phyloP scores from a whole-genome alignment of 2,113 vertebrate species.

The Myrmophylax atrothorax region DNA sequence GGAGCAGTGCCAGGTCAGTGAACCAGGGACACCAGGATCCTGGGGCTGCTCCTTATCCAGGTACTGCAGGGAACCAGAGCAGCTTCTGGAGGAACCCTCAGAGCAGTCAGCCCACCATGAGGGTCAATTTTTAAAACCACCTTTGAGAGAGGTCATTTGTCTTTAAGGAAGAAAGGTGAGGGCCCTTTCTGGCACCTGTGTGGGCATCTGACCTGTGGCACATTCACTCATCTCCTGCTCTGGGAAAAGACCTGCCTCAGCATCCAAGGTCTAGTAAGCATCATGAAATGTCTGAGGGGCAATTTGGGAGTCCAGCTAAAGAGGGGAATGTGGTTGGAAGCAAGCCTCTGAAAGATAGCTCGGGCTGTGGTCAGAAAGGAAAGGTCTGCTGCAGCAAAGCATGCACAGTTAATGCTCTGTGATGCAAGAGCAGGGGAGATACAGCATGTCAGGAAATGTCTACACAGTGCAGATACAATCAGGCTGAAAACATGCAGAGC shows the following conservation, averaged over 20 bases:
- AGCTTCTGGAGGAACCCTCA: neutral
- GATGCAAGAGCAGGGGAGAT: slow-evolving; percentile 36
- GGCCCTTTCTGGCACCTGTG: neutral
- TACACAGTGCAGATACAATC: slow-evolving; percentile 14
- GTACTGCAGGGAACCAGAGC: neutral
- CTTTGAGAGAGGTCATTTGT: neutral
- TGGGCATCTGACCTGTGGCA: neutral
- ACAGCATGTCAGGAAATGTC: slow-evolving; percentile 30
- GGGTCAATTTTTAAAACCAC: neutral
- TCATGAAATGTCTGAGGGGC: neutral
- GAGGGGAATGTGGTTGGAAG: neutral
- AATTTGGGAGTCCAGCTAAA: neutral
- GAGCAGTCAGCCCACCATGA: neutral
- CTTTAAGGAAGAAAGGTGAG: neutral
- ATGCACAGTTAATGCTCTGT: neutral
- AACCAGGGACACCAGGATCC: neutral
- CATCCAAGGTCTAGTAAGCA: neutral
- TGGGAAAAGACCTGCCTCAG: neutral
- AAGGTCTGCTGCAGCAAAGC: neutral
- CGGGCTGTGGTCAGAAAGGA: neutral
- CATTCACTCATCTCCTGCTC: neutral
- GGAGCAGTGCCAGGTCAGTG: neutral
- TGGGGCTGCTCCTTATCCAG: fast-evolving
- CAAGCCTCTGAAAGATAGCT: neutral
- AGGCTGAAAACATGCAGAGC: slow-evolving; percentile 21